Evolutionary conservation across 2,797 vertebrate genomes (phyloP).

Genomic region (Sphenopsis melanotis): DNA sequence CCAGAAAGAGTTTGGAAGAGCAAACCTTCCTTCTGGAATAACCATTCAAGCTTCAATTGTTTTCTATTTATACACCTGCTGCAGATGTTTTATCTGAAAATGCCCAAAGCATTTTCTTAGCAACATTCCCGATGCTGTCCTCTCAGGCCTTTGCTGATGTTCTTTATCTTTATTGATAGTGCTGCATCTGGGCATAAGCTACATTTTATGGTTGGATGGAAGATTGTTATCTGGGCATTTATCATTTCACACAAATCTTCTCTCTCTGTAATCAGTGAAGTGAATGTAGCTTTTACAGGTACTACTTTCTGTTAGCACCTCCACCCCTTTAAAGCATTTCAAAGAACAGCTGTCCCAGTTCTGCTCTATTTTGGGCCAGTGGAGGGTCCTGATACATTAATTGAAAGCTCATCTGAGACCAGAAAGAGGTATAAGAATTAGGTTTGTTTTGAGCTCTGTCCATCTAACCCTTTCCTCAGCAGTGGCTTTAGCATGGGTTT

Average conservation of each 20-base stretch:
- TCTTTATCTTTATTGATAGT: not conserved
- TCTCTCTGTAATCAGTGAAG: not conserved
- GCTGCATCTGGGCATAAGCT: not conserved
- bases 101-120: not conserved
- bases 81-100: not conserved
- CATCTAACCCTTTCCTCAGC: not conserved
- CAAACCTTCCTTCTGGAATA: not conserved
- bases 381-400: not conserved
- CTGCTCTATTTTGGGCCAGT: not conserved
- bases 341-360: not conserved
- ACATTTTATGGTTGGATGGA: not conserved
- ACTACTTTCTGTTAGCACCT: not conserved
- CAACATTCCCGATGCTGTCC: not conserved
- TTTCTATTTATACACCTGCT: not conserved
- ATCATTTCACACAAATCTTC: not conserved
- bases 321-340: not conserved
- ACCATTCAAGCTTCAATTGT: not conserved
- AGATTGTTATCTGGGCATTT: not conserved
- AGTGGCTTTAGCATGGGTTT: not conserved
- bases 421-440: not conserved
- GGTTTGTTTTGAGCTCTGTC: not conserved
- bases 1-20: not conserved
- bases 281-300: not conserved
- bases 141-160: not conserved
- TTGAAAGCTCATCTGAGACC: not conserved